Percentiles rank a stretch among this genome's conserved stretches.
Conservation (phyloP, 2,113 vertebrate species). For the Mus spicilegus region DNA sequence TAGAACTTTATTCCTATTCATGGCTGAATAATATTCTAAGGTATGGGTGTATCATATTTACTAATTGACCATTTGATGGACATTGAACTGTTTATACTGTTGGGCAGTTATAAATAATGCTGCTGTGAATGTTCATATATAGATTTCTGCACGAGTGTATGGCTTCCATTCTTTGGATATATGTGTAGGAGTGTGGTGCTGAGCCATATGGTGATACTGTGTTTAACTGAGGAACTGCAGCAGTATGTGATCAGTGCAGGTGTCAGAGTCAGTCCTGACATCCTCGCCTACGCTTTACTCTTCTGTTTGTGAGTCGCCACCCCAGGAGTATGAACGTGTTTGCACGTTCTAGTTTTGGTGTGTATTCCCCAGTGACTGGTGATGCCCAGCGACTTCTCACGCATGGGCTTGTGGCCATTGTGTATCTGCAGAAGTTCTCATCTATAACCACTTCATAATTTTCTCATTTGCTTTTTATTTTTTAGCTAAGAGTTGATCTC, state of each 20-base stretch:
- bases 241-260: neutral
- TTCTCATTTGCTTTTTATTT: slow-evolving; percentile 48
- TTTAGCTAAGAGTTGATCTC: slow-evolving; percentile 7
- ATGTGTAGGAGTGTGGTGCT: neutral
- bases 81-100: slow-evolving; percentile 10
- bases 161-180: neutral
- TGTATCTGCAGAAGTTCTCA: slow-evolving; percentile 9
- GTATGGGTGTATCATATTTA: neutral
- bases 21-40: neutral
- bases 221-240: neutral
- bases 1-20: neutral
- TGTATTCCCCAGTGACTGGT: neutral
- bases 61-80: neutral
- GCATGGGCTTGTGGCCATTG: neutral
- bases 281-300: neutral
- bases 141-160: neutral
- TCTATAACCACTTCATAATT: slow-evolving; percentile 23
- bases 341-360: slow-evolving; percentile 31
- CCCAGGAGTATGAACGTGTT: neutral
- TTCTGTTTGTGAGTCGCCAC: neutral
- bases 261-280: neutral
- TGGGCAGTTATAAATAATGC: neutral
- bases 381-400: neutral
- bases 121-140: slow-evolving; percentile 1
- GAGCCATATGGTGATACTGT: neutral